A percentile compares a stretch with the other conserved stretches of the same genome.
Evolutionary conservation across 2,797 vertebrate species (phyloP).

Genomic region (Gadopsis marmoratus): DNA sequence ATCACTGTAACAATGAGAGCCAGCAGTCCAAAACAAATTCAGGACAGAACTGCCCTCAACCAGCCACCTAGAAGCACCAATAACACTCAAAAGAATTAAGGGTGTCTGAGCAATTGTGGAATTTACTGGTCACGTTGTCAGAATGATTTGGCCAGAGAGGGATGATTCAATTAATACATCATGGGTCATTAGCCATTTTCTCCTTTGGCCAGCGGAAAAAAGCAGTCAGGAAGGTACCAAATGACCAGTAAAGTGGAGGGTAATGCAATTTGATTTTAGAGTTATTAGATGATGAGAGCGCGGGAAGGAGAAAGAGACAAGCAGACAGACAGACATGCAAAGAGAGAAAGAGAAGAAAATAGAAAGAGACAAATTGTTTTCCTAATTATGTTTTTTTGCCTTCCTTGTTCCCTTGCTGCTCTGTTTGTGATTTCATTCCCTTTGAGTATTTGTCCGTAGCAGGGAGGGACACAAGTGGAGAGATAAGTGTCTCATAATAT

Average conservation of each 20-base stretch:
- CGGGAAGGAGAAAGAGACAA: slow-evolving; percentile 15
- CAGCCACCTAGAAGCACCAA: slow-evolving; percentile 57
- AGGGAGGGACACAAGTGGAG: slow-evolving; percentile 32
- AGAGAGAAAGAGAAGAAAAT: slow-evolving; percentile 31
- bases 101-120: slow-evolving; percentile 76
- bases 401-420: slow-evolving; percentile 20
- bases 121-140: slow-evolving; percentile 81
- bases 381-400: slow-evolving; percentile 55
- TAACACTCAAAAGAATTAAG: slow-evolving; percentile 63
- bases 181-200: slow-evolving; percentile 80
- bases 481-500: slow-evolving; percentile 55
- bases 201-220: slow-evolving; percentile 65
- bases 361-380: slow-evolving; percentile 51
- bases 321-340: slow-evolving; percentile 32
- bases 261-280: slow-evolving; percentile 82
- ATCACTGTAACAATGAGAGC: background rate
- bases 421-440: slow-evolving; percentile 46
- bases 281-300: slow-evolving; percentile 71
- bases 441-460: slow-evolving; percentile 33
- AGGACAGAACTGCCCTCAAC: slow-evolving; percentile 29
- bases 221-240: slow-evolving; percentile 72
- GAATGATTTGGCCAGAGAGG: slow-evolving; percentile 80
- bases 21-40: slow-evolving; percentile 19
- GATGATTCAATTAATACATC: slow-evolving; percentile 83
- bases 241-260: slow-evolving; percentile 71